Evolutionary conservation across 2,888 invertebrate species (phyloP), one percentile per base, ranked within the genome.

Genomic region (Neoitamus cyanurus): DNA sequence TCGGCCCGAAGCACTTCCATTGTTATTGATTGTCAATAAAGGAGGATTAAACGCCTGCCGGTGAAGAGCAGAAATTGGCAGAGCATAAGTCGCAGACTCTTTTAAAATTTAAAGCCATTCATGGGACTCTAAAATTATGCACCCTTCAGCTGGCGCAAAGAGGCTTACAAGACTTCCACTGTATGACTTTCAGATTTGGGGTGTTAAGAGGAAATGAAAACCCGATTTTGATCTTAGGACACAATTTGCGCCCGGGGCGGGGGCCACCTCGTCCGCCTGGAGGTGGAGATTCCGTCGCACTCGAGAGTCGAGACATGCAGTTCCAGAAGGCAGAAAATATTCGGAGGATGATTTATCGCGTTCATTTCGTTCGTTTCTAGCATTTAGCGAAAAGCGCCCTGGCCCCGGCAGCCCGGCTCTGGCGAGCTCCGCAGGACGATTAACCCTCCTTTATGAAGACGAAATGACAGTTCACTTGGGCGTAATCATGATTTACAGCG

Each of bases 401-500:
- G 75, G 36, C 68, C 80, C 80, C 78, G 25, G 15, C 20, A 25
- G 28, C 9, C 58, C 58, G 25, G 20, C 6, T 13, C 83, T 70
- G 42, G 11, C 70, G 36, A 37, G 20, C 28, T 15, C 48, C 1
- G 13, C 20, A 83, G 25, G 72, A 75, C 83, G 83, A 83, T 83
- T 83, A 83, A 83, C 73, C 83, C 83, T 75, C 75, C 30, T 75
- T 83, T 83, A 83, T 83, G 83, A 83, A 83, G 46, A 58, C 25
- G 58, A 58, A 75, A 82, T 77, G 85, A 84, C 84, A 86, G 46
- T 84, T 83, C 72, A 83, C 80, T 85, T 75, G 85, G 83, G 78
- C 78, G 82, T 86, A 86, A 86, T 85, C 85, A 86, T 86, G 86
- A 86, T 86, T 86, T 86, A 86, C 86, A 86, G 85, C 85, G 80